Base-by-base conservation (phyloP, 2,888 invertebrate genomes). In the Caenorhabditis panamensis region DNA sequence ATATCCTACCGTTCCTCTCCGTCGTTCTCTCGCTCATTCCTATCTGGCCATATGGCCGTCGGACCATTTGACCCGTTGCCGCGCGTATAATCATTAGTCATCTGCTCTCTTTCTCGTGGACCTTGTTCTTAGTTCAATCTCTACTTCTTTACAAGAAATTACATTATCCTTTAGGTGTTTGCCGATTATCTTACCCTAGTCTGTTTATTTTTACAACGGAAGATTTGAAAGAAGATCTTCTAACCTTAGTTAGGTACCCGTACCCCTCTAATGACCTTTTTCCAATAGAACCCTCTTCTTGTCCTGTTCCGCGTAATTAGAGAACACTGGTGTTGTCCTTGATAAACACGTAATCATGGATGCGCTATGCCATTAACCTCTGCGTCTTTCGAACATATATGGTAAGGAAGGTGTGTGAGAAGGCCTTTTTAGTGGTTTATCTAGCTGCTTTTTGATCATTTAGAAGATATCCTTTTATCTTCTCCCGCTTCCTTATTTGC, bases 51-150 rank as follows among this genome's bases (percentile, higher is more conserved):
- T 68, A 77, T 77, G 76, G 76, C 76, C 22, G 47, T 63, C 62
- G 61, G 49, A 56, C 51, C 59, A 73, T 73, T 73, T 59, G 73
- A 66, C 73, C 73, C 73, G 49, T 59, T 73, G 37, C 73, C 73
- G 73, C 73, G 73, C 73, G 59, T 53, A 64, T 73, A 59, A 73
- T 73, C 64, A 73, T 73, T 75, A 66, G 66, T 75, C 76, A 62
- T 76, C 68, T 76, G 68, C 62, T 76, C 62, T 26, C 6, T 31
- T 49, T 54, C 58, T 28, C 37, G 41, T 28, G 54, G 44, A 36
- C 56, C 63, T 62, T 54, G 28, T 67, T 62, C 18, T 31, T 24
- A 49, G n/a, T 71, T 24, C 75, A 54, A 67, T 76, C 75, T 61
- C 26, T 47, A 24, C n/a, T 24, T 54, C 47, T 76, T 75, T 76